Conservation (phyloP, 2,888 invertebrate species). For the Eupsilia transversa region DNA sequence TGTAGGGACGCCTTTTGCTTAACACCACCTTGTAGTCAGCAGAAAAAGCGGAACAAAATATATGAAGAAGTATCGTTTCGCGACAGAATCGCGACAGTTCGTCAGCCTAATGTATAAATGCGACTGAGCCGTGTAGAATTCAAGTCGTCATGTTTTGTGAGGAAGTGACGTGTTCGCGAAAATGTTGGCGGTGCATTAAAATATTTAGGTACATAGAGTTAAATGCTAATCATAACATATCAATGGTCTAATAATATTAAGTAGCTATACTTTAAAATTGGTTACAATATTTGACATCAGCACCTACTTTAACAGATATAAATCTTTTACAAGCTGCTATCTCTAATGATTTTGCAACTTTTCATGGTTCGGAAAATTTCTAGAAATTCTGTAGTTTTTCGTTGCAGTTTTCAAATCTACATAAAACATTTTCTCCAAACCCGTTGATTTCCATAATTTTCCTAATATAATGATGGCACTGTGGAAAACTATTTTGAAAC, state of each 20-base stretch:
- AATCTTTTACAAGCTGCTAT: too few relatives aligned
- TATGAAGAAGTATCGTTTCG: background rate
- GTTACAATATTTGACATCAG: background rate
- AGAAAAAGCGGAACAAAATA: background rate
- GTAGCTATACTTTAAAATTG: background rate
- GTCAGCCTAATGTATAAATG: background rate
- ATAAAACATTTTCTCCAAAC: too few relatives aligned
- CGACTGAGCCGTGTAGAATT: background rate
- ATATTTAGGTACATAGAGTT: background rate
- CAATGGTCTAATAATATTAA: background rate
- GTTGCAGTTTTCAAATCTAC: too few relatives aligned
- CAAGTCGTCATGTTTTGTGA: background rate
- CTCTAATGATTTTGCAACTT: background rate
- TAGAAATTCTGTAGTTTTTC: too few relatives aligned
- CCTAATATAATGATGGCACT: too few relatives aligned
- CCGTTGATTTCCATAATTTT: too few relatives aligned
- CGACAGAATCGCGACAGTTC: background rate
- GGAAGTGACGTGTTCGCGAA: background rate
- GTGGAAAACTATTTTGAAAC: background rate
- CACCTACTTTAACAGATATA: too few relatives aligned
- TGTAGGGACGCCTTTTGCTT: background rate
- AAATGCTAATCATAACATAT: too few relatives aligned
- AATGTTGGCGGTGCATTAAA: too few relatives aligned
- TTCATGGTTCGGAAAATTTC: too few relatives aligned
- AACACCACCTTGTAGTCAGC: too few relatives aligned